Percentiles rank a stretch among this genome's conserved stretches.
Evolutionary conservation across 2,888 invertebrate species (phyloP).

Genomic region (Drosophila percnosoma): DNA sequence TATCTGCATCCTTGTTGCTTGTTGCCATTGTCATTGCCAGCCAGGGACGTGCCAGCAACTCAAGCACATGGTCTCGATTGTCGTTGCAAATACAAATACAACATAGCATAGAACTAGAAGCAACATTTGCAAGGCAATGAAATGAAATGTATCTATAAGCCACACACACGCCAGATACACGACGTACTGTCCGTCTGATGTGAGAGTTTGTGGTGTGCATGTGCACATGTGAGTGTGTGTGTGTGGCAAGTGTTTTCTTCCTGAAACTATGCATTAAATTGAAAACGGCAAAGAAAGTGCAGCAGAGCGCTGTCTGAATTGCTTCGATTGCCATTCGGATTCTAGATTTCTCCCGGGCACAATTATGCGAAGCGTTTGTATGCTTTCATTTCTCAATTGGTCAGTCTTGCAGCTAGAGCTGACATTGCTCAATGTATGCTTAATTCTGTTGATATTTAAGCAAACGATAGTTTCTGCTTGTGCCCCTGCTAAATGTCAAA

Average conservation of each 20-base stretch:
- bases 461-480: constrained; percentile 12
- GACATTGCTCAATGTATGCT: constrained; percentile 48
- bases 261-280: constrained; percentile 76
- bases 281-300: constrained; percentile 73
- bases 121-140: constrained; percentile 63
- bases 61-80: constrained; percentile 66
- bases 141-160: constrained; percentile 68
- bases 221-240: constrained; percentile 1
- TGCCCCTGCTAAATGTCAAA: constrained; percentile 56
- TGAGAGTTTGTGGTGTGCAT: constrained; percentile 1
- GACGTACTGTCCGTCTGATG: constrained; percentile 26
- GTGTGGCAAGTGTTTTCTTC: constrained; percentile 49
- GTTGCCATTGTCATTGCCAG: constrained; percentile 25
- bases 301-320: constrained; percentile 36
- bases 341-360: constrained; percentile 75
- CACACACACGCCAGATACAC: constrained; percentile 32
- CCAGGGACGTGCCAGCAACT: constrained; percentile 58
- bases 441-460: constrained; percentile 71
- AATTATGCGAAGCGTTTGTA: constrained; percentile 55
- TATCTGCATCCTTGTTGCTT: constrained; percentile 34
- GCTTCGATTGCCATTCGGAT: constrained; percentile 47
- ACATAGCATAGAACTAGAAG: constrained; percentile 40
- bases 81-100: constrained; percentile 64
- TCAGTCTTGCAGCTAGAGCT: constrained; percentile 12
- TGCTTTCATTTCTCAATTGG: constrained; percentile 69